Evolutionary conservation across 2,888 invertebrate genomes (phyloP).

Genomic region (Venusia cambrica): DNA sequence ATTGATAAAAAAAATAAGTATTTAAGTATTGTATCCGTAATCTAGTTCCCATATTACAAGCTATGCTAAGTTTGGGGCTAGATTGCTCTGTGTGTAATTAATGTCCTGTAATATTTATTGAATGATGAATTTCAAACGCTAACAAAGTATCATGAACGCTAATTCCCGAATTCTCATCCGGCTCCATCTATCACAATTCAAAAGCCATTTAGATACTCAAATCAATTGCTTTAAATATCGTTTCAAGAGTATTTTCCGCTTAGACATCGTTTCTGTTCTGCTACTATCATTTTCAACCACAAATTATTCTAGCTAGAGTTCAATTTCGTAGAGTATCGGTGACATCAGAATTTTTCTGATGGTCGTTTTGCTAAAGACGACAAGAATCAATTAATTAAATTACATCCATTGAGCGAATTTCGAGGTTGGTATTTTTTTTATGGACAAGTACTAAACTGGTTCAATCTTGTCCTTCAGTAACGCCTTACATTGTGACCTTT

Average conservation of each 20-base stretch:
- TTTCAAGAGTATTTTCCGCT: constrained; percentile 31
- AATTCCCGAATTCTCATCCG: constrained; percentile 32
- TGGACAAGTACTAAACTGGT: constrained; percentile 19
- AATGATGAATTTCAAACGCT: constrained; percentile 12
- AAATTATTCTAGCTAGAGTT: constrained; percentile 15
- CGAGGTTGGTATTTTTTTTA: constrained; percentile 21
- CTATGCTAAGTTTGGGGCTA: too few relatives aligned
- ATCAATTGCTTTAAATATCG: constrained; percentile 44
- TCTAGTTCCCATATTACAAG: too few relatives aligned
- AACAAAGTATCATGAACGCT: constrained; percentile 24
- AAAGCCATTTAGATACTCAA: constrained; percentile 45
- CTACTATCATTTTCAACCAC: constrained; percentile 28
- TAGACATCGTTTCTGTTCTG: constrained; percentile 19
- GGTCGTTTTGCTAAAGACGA: constrained; percentile 39
- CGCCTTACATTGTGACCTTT: too few relatives aligned
- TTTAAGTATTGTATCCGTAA: too few relatives aligned
- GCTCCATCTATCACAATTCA: constrained; percentile 43
- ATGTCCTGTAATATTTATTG: too few relatives aligned
- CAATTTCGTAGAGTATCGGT: constrained; percentile 18
- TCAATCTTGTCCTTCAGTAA: constrained; percentile 2
- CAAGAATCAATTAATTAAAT: constrained; percentile 60
- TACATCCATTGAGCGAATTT: constrained; percentile 50
- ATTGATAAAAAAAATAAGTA: too few relatives aligned
- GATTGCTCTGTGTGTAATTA: too few relatives aligned
- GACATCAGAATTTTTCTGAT: constrained; percentile 28